Percentiles rank a stretch among this genome's conserved stretches.
Conservation (phyloP, 2,113 vertebrate species). For the Corythornis madagascariensis region DNA sequence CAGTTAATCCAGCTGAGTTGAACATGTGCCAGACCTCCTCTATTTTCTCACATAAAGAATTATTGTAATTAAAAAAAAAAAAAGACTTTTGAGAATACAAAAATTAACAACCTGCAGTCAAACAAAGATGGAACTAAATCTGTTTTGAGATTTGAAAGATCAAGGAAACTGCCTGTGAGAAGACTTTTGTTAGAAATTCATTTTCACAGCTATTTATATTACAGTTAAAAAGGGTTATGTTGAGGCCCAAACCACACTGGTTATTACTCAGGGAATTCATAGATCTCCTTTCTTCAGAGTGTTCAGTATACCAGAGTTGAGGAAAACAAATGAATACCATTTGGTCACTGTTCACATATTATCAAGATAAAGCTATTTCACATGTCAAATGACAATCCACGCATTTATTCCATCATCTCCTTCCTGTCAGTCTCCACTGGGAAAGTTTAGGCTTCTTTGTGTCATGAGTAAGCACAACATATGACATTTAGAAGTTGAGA, state of each 20-base stretch:
- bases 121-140: not conserved
- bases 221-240: not conserved
- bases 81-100: not conserved
- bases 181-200: not conserved
- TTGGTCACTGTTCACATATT: not conserved
- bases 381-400: not conserved
- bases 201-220: not conserved
- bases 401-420: not conserved
- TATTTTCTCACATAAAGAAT: slow-evolving; percentile 66
- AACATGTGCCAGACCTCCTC: slow-evolving; percentile 87
- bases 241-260: not conserved
- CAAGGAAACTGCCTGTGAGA: not conserved
- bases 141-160: not conserved
- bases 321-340: not conserved
- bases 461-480: not conserved
- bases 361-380: not conserved
- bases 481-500: not conserved
- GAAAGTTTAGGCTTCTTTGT: not conserved
- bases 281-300: not conserved
- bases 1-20: slow-evolving; percentile 85
- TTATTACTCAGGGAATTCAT: not conserved
- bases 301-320: not conserved
- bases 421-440: not conserved
- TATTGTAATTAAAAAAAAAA: not conserved
- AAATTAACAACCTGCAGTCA: not conserved